Base-by-base conservation (phyloP, 1,140 invertebrate species). In the Cyrtorhinus lividipennis region DNA sequence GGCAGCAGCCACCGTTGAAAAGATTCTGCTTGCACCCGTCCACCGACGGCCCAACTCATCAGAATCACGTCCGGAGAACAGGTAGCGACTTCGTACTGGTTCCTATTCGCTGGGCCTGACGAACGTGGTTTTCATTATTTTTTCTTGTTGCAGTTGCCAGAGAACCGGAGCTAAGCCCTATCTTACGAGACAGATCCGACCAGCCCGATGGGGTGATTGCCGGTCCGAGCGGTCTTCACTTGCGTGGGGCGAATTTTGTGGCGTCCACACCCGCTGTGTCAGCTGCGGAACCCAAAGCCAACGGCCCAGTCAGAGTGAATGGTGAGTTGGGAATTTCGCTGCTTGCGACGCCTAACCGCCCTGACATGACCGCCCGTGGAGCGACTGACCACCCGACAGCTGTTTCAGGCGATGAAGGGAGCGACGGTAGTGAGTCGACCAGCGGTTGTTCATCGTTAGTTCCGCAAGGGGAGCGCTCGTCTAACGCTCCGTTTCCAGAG, bases 361-460 rank as follows among this genome's bases (percentile, higher is more conserved):
- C 67, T 59, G 27, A 67, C 2, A 67, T 72, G 23, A 68, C 68
- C 56, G 65, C 67, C 62, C 68, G 68, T 30, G 58, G 66, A 25
- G 24, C n/a, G n/a, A n/a, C n/a, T n/a, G n/a, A n/a, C n/a, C n/a
- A n/a, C n/a, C n/a, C n/a, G n/a, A n/a, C n/a, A n/a, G n/a, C n/a
- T n/a, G n/a, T n/a, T n/a, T n/a, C 48, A 53, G 66, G 67, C 30
- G 77, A 78, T 67, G 75, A 78, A 63, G 75, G 74, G 69, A 78
- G 77, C 5, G 77, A 78, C 63, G 76, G 73, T 0, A 75, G 77
- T 63, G 76, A 78, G 64, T 77, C 76, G 24, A 78, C 77, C 1
- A 78, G 77, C 67, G 76, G 76, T 15, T 78, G 77, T 62, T 78
- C 77, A 62, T 78, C 77, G 5, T 68, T 78, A 20, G 75, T 77